These are phyloP conservation scores for Drosophila crucigera DNA, from an alignment of 2,888 invertebrate genomes.

Conservation along the genomic window DNA sequence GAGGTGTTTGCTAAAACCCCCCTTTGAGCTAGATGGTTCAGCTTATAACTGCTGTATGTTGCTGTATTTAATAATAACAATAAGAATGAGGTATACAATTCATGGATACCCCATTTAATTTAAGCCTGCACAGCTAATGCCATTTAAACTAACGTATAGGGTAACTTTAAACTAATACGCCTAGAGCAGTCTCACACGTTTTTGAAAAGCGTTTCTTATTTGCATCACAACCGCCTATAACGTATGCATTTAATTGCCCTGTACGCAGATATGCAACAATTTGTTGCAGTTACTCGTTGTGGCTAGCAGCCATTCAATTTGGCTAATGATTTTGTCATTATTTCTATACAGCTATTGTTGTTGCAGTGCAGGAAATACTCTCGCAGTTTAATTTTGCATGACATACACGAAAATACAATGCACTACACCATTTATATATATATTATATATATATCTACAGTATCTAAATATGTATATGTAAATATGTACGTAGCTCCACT, in stretches of 20 bases:
- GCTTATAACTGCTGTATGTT: neutral
- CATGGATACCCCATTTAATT: neutral
- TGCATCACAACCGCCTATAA: conserved; percentile 17
- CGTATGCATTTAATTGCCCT: conserved; percentile 36
- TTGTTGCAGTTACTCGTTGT: conserved; percentile 55
- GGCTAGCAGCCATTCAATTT: conserved; percentile 54
- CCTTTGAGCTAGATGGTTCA: neutral
- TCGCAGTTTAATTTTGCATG: conserved; percentile 47
- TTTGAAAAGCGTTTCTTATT: neutral
- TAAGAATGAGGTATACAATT: neutral
- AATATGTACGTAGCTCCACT: conserved; percentile 14
- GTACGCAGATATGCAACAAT: conserved; percentile 50
- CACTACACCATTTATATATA: conserved; percentile 9
- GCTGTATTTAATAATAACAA: neutral
- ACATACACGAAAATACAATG: conserved; percentile 34
- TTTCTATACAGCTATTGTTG: conserved; percentile 52
- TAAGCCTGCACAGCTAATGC: neutral
- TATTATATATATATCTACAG: neutral
- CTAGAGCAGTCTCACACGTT: neutral
- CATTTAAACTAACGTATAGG: neutral
- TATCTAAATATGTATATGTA: neutral
- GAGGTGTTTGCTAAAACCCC: neutral
- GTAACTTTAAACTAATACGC: neutral
- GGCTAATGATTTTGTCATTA: conserved; percentile 63
- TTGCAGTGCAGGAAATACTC: conserved; percentile 62